These are phyloP conservation scores for Pherbina coryleti DNA, from an alignment of 2,888 invertebrate species.

Conservation along the genomic window DNA sequence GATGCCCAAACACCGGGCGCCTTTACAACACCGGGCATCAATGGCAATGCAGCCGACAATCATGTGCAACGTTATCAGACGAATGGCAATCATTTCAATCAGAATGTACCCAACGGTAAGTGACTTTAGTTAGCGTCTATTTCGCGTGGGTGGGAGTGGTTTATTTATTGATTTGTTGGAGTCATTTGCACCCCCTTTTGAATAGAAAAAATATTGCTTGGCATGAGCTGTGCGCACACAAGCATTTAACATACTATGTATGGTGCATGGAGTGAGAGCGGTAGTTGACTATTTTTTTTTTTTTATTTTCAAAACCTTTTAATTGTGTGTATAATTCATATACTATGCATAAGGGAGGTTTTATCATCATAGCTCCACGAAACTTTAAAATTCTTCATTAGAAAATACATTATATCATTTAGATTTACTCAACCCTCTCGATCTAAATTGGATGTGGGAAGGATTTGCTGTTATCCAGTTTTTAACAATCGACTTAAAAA, in stretches of 20 bases:
- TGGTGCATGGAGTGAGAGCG: neutral
- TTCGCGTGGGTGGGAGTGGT: slow-evolving; percentile 16
- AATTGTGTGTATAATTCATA: slow-evolving; percentile 13
- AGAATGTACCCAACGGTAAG: slow-evolving; percentile 69
- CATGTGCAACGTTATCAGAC: slow-evolving; percentile 70
- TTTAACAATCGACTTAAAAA: too few species aligned
- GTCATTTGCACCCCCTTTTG: slow-evolving; percentile 21
- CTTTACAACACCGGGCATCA: slow-evolving; percentile 66
- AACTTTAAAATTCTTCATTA: too few species aligned
- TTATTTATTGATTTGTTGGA: slow-evolving; percentile 32
- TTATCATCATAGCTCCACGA: neutral
- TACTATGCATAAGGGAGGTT: slow-evolving; percentile 21
- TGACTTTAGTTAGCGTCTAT: slow-evolving; percentile 39
- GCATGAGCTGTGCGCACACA: neutral
- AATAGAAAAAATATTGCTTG: neutral
- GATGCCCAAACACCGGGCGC: slow-evolving; percentile 68
- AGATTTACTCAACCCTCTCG: too few species aligned
- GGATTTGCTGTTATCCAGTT: neutral
- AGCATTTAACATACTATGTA: neutral
- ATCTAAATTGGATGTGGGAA: neutral
- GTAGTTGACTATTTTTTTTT: neutral
- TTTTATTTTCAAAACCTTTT: slow-evolving; percentile 26
- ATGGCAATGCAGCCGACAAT: slow-evolving; percentile 64
- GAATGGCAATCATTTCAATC: slow-evolving; percentile 70
- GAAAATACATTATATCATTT: too few species aligned